Evolutionary conservation across 2,113 vertebrate genomes (phyloP), one percentile per base, ranked within the genome.

Genomic region (Xyrauchen texanus): DNA sequence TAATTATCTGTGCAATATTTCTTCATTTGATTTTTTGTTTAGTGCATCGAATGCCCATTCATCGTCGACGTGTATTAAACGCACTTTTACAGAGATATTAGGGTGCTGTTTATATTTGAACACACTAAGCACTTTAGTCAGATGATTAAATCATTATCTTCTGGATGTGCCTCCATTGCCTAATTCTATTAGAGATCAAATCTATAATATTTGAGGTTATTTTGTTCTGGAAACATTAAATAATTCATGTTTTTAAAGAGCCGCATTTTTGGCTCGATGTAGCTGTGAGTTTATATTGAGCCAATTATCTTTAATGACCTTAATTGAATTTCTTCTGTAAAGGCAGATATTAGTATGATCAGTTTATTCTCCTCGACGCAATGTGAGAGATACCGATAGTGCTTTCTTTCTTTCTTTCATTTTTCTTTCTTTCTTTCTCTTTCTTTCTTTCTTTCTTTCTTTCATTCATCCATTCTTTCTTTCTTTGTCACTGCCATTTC

Each of bases 261-360:
- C 85, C 83, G 73, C 82, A 80, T 88, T 83, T 34, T 89, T 88
- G 80, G 86, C 82, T 85, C 66, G 79, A 34, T 83, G 77, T 81
- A 57, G 81, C 79, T 21, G 80, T 85, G 88, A 86, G 85, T 91
- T 90, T 89, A 87, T 81, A 84, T 89, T 86, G 87, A 72, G 81
- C 80, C 86, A 93, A 93, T 93, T 92, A 91, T 94, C 86, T 91
- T 91, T 90, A 88, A 92, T 91, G 92, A 90, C 89, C 90, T 92
- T 93, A 90, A 93, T 90, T 91, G 90, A 92, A 94, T 91, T 87
- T 83, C 84, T 90, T 86, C 85, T 83, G 90, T 86, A 88, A 92
- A 90, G 90, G 91, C 87, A 90, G 90, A 91, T 90, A 90, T 87
- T 88, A 88, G 89, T 90, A 76, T 88, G 91, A 92, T 94, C 90